Conservation (phyloP, 2,113 vertebrate species). For the Cynocephalus volans region DNA sequence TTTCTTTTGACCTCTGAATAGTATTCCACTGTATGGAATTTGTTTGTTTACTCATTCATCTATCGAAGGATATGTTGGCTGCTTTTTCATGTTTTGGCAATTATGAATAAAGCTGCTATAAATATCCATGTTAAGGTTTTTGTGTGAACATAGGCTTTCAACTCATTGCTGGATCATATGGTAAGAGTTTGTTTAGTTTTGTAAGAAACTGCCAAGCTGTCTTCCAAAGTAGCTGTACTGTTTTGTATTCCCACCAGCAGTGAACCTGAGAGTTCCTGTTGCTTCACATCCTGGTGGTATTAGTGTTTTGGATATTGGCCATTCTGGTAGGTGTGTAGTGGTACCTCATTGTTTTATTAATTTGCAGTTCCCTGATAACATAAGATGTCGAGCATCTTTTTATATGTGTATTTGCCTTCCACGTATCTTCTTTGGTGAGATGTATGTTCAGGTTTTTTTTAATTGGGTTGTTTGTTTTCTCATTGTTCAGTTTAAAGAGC, state of each 20-base stretch:
- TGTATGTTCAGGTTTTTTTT: slow-evolving; percentile 10
- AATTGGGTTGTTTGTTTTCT: neutral
- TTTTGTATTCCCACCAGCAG: neutral
- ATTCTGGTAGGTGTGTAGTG: neutral
- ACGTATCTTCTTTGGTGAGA: neutral
- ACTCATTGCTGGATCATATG: neutral
- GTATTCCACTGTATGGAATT: slow-evolving; percentile 14
- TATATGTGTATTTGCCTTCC: neutral
- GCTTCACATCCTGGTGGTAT: neutral
- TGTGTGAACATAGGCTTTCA: slow-evolving; percentile 16
- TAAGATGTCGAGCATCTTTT: slow-evolving; percentile 19
- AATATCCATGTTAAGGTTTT: neutral
- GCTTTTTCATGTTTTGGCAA: slow-evolving; percentile 53
- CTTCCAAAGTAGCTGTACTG: neutral
- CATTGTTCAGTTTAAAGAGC: neutral
- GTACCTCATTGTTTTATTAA: neutral
- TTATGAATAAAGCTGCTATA: slow-evolving; percentile 18
- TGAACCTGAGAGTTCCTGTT: slow-evolving; percentile 40
- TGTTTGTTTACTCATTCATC: slow-evolving; percentile 1
- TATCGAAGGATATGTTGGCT: neutral
- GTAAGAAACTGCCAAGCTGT: neutral
- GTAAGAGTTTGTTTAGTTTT: slow-evolving; percentile 23
- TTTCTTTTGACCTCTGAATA: slow-evolving; percentile 14
- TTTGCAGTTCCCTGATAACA: neutral
- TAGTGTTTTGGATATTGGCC: neutral